A percentile compares a stretch with the other conserved stretches of the same genome.
Evolutionary conservation across 2,888 invertebrate genomes (phyloP).

Genomic region (Plagodis dolabraria): DNA sequence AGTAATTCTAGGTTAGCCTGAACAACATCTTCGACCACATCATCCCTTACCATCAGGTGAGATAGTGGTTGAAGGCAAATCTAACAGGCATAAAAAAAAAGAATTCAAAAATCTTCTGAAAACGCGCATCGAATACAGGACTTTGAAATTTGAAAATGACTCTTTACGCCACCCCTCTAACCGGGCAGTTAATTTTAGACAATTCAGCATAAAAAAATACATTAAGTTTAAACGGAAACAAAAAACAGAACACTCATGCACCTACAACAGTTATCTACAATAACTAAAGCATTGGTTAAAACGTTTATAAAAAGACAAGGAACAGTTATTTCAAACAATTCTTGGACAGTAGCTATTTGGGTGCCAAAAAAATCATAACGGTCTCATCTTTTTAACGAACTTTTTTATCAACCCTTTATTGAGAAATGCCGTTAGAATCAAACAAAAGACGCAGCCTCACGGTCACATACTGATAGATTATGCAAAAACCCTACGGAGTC

Average conservation of each 20-base stretch:
- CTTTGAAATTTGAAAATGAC: no score
- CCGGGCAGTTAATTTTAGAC: no score
- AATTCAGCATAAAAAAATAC: neutral
- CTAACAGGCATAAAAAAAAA: no score
- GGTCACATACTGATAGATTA: constrained; percentile 75
- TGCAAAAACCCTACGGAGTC: constrained; percentile 76
- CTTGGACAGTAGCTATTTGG: constrained; percentile 64
- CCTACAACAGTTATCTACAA: constrained; percentile 56
- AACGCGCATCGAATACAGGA: no score
- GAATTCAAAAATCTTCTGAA: no score
- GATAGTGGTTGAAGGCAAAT: no score
- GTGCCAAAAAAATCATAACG: constrained; percentile 65
- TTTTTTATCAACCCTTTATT: constrained; percentile 71
- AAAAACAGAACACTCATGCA: constrained; percentile 43
- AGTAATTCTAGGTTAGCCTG: no score
- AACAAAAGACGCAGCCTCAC: constrained; percentile 61
- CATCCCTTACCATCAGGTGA: no score
- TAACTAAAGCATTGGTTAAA: constrained; percentile 25
- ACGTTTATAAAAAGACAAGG: constrained; percentile 34
- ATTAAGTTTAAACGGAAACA: neutral
- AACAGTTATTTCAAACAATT: constrained; percentile 47
- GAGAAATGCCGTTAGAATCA: constrained; percentile 69
- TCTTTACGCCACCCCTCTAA: no score
- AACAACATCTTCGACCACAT: no score
- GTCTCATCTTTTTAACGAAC: constrained; percentile 71